Base-by-base conservation (phyloP, 2,113 vertebrate species). In the Toxotes chatareus region DNA sequence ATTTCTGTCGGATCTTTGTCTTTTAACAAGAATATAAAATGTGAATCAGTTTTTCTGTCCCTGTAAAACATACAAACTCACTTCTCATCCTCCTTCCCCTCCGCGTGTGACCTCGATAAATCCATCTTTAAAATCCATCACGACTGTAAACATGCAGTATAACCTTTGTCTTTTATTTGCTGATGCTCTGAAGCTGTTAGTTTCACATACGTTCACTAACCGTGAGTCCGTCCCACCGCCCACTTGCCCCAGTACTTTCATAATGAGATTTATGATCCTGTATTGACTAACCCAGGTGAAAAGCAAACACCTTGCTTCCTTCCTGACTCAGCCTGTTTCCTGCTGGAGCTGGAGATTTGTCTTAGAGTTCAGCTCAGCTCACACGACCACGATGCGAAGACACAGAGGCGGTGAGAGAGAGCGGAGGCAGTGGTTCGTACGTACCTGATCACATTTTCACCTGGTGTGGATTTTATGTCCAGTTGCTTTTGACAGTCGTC, bases 311-410 rank as follows among this genome's bases (percentile, higher is more conserved):
- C 80, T 85, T 27, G 64, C 32, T 67, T 85, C 65, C 71, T 66
- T 82, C 77, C 91, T 89, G 87, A 93, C 82, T 91, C 90, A 90
- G 88, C 90, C 56, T 0, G 3, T 74, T 78, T 65, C 32, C 67
- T 61, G 12, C 73, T 0, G 47, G 40, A 80, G 49, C 16, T 34
- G 36, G 5, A 79, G 16, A 91, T 89, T 72, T 80, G 83, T 88
- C 78, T 86, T 36, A 3, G 36, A n/a, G 14, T 51, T 32, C 19
- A 27, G 51, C 70, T 4, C 40, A n/a, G 51, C 56, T 46, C 34
- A 46, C 69, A 38, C 53, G 53, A 10, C 21, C 64, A 51, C 9
- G 1, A 34, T 3, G 23, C 42, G 40, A 14, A 65, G 51, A 55
- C 3, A 56, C 2, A 27, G 23, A 8, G 4, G 9, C 7, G 10